These are phyloP conservation scores for Tigriopus japonicus DNA, from an alignment of 1,140 invertebrate genomes.

Conservation along the genomic window DNA sequence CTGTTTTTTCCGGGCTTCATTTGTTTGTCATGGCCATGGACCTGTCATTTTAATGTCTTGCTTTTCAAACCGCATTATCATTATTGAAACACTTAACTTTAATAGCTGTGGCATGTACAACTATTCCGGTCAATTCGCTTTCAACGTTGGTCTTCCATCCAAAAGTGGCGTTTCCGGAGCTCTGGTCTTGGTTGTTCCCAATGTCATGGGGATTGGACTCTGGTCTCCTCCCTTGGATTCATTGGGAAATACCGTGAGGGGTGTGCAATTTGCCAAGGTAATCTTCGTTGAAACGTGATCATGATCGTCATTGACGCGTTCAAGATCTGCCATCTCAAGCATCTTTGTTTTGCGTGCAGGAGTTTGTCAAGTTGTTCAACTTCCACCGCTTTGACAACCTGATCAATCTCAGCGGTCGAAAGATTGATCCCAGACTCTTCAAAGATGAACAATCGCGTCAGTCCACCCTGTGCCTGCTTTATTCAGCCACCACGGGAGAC, in stretches of 20 bases:
- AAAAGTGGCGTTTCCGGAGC: conserved; percentile 91
- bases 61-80: too few species aligned
- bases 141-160: conserved; percentile 65
- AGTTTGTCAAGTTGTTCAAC: conserved; percentile 71
- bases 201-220: conserved; percentile 84
- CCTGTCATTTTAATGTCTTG: too few species aligned
- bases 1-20: too few species aligned
- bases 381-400: conserved; percentile 78
- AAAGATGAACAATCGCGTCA: neutral
- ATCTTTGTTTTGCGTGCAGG: conserved; percentile 27
- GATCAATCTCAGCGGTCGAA: neutral
- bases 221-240: conserved; percentile 86
- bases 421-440: neutral
- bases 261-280: conserved; percentile 68
- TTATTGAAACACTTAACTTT: too few species aligned
- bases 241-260: conserved; percentile 72
- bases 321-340: too few species aligned
- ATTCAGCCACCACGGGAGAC: conserved; percentile 4
- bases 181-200: conserved; percentile 84
- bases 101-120: conserved; percentile 40
- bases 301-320: too few species aligned
- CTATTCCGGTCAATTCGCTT: conserved; percentile 26
- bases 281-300: too few species aligned
- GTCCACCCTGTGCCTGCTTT: neutral
- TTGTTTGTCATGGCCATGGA: too few species aligned